Conservation (phyloP, 1,140 invertebrate species). For the Drosophila miranda region DNA sequence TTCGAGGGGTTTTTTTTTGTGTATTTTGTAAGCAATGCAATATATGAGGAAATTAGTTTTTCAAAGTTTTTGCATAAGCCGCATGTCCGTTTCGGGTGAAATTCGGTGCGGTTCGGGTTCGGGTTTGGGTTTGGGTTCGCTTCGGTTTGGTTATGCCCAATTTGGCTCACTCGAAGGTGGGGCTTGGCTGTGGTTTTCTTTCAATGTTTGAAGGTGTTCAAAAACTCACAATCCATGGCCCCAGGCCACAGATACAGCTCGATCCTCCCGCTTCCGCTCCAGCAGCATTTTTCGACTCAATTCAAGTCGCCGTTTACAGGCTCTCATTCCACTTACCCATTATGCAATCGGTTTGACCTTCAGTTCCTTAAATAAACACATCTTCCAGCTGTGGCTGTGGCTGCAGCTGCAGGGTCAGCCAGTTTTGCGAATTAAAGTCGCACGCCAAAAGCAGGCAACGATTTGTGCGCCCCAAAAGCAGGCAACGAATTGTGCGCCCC, state of each 20-base stretch:
- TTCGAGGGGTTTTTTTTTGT: slow-evolving; percentile 13
- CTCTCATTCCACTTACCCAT: slow-evolving; percentile 24
- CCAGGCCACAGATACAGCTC: neutral
- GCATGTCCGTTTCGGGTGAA: slow-evolving; percentile 5
- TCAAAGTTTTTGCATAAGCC: slow-evolving; percentile 52
- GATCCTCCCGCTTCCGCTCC: neutral
- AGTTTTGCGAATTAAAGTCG: neutral
- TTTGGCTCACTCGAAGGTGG: slow-evolving; percentile 5
- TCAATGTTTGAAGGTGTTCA: too few species aligned
- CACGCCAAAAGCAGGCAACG: slow-evolving; percentile 2
- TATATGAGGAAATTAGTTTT: slow-evolving; percentile 62
- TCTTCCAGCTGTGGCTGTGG: slow-evolving; percentile 13
- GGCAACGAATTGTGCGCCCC: too few species aligned
- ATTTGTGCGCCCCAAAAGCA: neutral
- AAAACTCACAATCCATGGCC: too few species aligned
- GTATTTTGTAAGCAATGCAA: slow-evolving; percentile 38
- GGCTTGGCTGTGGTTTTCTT: neutral
- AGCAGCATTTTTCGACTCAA: neutral
- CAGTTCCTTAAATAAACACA: slow-evolving; percentile 1
- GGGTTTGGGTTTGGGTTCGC: neutral
- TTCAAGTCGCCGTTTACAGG: slow-evolving; percentile 1
- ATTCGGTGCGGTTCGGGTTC: neutral
- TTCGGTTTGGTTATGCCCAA: too few species aligned
- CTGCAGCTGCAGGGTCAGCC: slow-evolving; percentile 18
- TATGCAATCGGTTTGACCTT: slow-evolving; percentile 42